Evolutionary conservation across 2,888 invertebrate species (phyloP).

Genomic region (Cryptosula pallasiana): DNA sequence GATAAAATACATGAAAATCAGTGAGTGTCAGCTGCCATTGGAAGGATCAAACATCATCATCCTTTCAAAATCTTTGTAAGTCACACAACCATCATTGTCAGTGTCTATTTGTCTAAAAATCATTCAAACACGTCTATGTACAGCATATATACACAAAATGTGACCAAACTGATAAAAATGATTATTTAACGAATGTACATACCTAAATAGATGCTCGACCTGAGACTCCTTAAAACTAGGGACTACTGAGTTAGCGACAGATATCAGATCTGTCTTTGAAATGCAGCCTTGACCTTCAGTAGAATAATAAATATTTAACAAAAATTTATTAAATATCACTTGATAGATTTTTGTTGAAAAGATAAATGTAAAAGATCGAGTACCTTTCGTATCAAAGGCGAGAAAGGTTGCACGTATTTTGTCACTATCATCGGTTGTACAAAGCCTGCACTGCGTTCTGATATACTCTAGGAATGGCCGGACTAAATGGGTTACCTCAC

Average conservation of each 20-base stretch:
- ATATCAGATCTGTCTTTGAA: background rate
- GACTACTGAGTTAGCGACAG: background rate
- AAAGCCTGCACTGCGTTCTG: slow-evolving; percentile 7
- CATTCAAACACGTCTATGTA: too few species aligned
- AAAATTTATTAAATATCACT: too few species aligned
- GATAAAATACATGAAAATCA: too few species aligned
- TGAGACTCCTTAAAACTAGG: background rate
- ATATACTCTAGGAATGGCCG: background rate
- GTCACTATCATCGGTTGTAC: slow-evolving; percentile 40
- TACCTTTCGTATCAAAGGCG: slow-evolving; percentile 46
- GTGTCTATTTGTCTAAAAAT: slow-evolving; percentile 46
- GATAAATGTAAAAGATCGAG: slow-evolving; percentile 30
- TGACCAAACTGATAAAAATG: too few species aligned
- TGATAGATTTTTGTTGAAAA: too few species aligned
- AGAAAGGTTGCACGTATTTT: slow-evolving; percentile 46
- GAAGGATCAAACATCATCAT: slow-evolving; percentile 45
- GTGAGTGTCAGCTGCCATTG: too few species aligned
- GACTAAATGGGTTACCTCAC: background rate
- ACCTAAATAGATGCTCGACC: background rate
- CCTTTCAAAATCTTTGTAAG: slow-evolving; percentile 50
- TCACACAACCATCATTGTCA: slow-evolving; percentile 48
- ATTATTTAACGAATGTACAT: background rate
- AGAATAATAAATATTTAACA: too few species aligned
- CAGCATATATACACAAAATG: too few species aligned
- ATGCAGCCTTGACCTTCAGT: slow-evolving; percentile 13